Evolutionary conservation across 2,888 invertebrate species (phyloP), one percentile per base, ranked within the genome.

Genomic region (Formica aserva): DNA sequence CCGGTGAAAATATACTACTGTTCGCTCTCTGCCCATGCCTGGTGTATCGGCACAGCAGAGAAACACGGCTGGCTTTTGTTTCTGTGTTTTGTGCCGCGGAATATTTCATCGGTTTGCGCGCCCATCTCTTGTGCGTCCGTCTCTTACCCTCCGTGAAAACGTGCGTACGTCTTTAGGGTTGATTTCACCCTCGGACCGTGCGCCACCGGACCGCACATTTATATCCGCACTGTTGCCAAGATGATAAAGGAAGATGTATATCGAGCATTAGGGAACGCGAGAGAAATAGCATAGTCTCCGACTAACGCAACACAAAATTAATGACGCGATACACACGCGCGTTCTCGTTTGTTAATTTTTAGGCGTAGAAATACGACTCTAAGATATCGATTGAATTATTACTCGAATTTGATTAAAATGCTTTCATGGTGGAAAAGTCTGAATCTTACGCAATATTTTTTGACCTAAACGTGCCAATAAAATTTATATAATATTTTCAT

Each of bases 1-100:
- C 82, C 82, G 85, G 89, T 87, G 91, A 89, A 91, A 92, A 92
- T 91, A 90, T 89, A 91, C 82, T 89, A 91, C 80, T 75, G 83
- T 65, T 69, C 86, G 87, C 88, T 90, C 85, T 89, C 89, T 83
- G 41, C 63, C 82, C 26, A 83, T 74, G 84, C 52, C 78, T 81
- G 83, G 76, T 86, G 85, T 81, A 87, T 88, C 84, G 87, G 80
- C 45, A 45, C 76, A 83, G n/a, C 57, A 32, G 84, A 85, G 82
- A 78, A 86, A 80, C 88, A 82, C 88, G 78, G 48, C 66, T 66
- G 57, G 55, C 86, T 89, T 89, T 89, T 89, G 86, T 91, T 87
- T 89, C 85, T 82, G 81, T 90, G 81, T 90, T 87, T 52, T 52
- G 52, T 80, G 82, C 85, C 74, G 18, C 52, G 81, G 57, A 83